Conservation (phyloP, 2,113 vertebrate species). For the Engraulis encrasicolus region DNA sequence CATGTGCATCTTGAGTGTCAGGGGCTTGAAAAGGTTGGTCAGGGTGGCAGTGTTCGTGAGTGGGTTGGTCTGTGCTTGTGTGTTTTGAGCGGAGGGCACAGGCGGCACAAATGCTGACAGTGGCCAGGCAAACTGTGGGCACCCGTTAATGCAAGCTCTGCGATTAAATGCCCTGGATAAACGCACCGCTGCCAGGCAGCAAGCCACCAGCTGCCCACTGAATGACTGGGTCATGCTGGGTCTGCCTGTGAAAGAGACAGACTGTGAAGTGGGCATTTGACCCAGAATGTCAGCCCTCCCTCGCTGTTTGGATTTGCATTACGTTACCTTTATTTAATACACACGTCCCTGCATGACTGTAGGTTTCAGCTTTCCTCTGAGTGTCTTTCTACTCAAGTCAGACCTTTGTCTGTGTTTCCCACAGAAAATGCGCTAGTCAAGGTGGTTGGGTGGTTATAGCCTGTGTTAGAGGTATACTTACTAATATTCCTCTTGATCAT, state of each 20-base stretch:
- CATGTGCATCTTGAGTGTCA: background rate
- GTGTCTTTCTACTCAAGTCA: too few relatives aligned
- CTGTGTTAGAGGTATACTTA: too few relatives aligned
- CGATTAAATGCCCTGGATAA: conserved; percentile 48
- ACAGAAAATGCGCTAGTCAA: too few relatives aligned
- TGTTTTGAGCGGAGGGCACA: background rate
- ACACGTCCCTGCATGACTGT: too few relatives aligned
- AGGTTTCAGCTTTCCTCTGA: too few relatives aligned
- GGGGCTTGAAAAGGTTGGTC: background rate
- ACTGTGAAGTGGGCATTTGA: conserved; percentile 21
- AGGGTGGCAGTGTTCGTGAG: background rate
- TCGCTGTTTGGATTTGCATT: background rate
- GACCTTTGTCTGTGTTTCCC: too few relatives aligned
- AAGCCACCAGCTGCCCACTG: conserved; percentile 28
- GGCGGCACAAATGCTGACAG: conserved; percentile 64
- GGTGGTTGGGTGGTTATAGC: too few relatives aligned
- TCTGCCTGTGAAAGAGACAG: background rate
- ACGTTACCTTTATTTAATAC: background rate
- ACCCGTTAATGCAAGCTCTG: conserved; percentile 60
- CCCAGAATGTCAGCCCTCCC: conserved; percentile 1
- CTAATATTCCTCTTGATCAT: too few relatives aligned
- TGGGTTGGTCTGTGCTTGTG: too few relatives aligned
- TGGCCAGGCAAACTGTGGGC: conserved; percentile 57
- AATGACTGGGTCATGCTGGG: conserved; percentile 44
- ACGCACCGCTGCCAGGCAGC: background rate